These are phyloP conservation scores for Campoletis sonorensis DNA, from an alignment of 1,140 invertebrate genomes.

Conservation along the genomic window DNA sequence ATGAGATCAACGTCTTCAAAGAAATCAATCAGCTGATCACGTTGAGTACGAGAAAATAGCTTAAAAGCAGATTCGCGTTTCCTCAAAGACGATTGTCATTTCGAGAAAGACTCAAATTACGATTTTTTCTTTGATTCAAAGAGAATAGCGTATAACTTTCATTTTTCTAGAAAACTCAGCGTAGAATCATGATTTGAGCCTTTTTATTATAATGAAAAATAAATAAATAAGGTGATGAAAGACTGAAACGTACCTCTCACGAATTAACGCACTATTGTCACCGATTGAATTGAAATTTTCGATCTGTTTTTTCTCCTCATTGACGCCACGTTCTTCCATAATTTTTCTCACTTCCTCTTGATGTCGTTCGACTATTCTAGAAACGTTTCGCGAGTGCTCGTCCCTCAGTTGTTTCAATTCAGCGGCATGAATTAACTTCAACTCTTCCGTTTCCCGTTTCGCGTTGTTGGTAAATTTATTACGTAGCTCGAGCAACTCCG, in stretches of 20 bases:
- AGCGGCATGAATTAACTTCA: constrained; percentile 67
- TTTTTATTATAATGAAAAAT: too few relatives aligned
- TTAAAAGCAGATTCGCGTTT: too few relatives aligned
- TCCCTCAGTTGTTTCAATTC: constrained; percentile 78
- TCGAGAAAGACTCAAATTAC: too few relatives aligned
- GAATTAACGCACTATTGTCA: constrained; percentile 3
- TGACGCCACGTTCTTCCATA: constrained; percentile 28
- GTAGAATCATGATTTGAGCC: too few relatives aligned
- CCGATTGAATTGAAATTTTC: constrained; percentile 39
- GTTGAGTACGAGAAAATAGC: too few relatives aligned
- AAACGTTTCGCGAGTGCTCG: constrained; percentile 75
- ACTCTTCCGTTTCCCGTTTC: constrained; percentile 74
- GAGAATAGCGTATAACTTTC: too few relatives aligned
- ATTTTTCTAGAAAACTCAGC: too few relatives aligned
- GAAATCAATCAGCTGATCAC: too few relatives aligned
- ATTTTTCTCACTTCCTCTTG: constrained; percentile 63
- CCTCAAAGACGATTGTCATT: too few relatives aligned
- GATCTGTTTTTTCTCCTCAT: constrained; percentile 26
- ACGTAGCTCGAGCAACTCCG: constrained; percentile 81
- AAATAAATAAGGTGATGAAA: constrained; percentile 34
- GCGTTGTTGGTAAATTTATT: constrained; percentile 82
- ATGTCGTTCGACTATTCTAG: constrained; percentile 67
- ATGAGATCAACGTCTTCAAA: too few relatives aligned
- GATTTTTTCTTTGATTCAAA: too few relatives aligned
- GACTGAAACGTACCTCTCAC: constrained; percentile 15